Base-by-base conservation (phyloP, 2,113 vertebrate genomes). In the Periophthalmus modestus region DNA sequence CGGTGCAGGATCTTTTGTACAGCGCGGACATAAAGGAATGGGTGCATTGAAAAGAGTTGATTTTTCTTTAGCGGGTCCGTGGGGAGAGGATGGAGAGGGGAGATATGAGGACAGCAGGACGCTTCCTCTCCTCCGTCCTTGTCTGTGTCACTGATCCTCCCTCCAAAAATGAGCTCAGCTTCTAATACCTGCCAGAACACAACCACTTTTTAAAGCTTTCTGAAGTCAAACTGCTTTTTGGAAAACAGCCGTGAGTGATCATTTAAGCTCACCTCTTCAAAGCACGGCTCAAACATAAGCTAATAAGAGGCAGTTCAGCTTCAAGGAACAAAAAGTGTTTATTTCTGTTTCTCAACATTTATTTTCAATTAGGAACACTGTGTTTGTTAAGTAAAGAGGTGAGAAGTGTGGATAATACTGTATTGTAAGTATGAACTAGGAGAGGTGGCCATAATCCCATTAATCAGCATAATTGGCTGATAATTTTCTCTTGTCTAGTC, bases 381-480 rank as follows among this genome's bases (percentile, higher is more conserved):
- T 0, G 34, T 57, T 62, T 39, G 69, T 70, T 61, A 19, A 69
- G 62, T 65, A 23, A 57, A 54, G 50, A 69, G n/a, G 69, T 23
- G 34, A 65, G 19, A 58, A 48, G 55, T 34, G 59, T 34, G 75
- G 52, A 55, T 62, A 63, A 78, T 72, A 68, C 15, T 28, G 43
- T 28, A 69, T 71, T 79, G 54, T 66, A 75, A 66, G 39, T 5
- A 48, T 81, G 72, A 36, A 77, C 66, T 73, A 82, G 69, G 76
- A 84, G 81, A 80, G 81, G 70, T 73, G 16, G 47, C 21, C 69
- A 63, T 83, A 89, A 89, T 93, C 86, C 82, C 73, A 85, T 89
- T 87, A 87, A 92, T 91, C 87, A 82, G 80, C 66, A 75, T 89
- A 90, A 91, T 84, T 87, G 84, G 70, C 71, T 77, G 78, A 74